Evolutionary conservation across 2,113 vertebrate species (phyloP), one percentile per base, ranked within the genome.

Genomic region (Eolophus roseicapilla): DNA sequence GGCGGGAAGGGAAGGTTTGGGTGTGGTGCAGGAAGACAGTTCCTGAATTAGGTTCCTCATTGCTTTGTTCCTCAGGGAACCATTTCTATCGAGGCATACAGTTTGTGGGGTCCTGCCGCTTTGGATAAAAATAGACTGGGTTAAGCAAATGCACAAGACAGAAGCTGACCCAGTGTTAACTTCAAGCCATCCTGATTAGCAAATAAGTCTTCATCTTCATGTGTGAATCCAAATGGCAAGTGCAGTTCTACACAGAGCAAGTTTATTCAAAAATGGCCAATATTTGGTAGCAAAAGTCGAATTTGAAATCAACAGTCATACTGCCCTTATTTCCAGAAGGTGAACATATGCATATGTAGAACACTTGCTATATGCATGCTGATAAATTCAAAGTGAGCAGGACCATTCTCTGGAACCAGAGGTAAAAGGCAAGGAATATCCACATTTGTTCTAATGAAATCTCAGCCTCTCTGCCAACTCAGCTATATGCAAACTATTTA

Each of bases 41-140:
- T 52, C 53, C 49, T 37, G 25, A 33, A 18, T 63, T 2, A 0
- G 3, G 6, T 35, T 71, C 12, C 37, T 68, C 17, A 16, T 12
- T 67, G 28, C 37, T 70, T 13, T 86, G 31, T 9, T 86, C 46
- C 41, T 74, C 44, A 24, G 33, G 20, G 31, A 84, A 35, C 17
- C 16, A 28, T 21, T 79, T 75, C 24, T 49, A 7, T 46, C 0
- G 0, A 70, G 62, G 13, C 5, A 46, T 39, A 62, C 7, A 11
- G 24, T 49, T 65, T 47, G 17, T 14, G 39, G 24, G 8, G 20
- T 55, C 28, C 49, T 35, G 15, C 33, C 35, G 19, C 47, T 95
- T 79, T 55, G 7, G 29, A 28, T 29, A 10, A 80, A 67, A 79
- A 65, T 11, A 9, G 4, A 8, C 23, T 53, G 55, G 27, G n/a